Conservation (phyloP, 1,140 invertebrate genomes). For the Limonius californicus region DNA sequence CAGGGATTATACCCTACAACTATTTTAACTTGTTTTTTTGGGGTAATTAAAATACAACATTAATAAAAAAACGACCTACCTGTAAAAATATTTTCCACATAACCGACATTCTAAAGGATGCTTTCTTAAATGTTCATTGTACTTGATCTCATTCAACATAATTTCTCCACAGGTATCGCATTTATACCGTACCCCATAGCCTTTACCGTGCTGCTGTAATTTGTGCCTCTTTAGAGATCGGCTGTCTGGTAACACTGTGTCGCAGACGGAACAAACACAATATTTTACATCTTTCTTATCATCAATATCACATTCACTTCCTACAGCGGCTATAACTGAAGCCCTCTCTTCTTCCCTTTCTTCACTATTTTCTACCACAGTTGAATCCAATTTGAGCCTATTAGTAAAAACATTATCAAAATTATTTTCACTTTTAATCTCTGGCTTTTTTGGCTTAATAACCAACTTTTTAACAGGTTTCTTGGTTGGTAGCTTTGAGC, state of each 20-base stretch:
- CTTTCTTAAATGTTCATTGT: constrained; percentile 67
- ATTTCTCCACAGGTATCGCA: constrained; percentile 59
- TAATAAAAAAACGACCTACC: constrained; percentile 29
- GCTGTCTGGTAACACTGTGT: constrained; percentile 38
- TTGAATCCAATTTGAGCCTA: constrained; percentile 32
- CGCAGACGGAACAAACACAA: constrained; percentile 30
- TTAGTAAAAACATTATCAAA: constrained; percentile 45
- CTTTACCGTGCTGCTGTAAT: constrained; percentile 47
- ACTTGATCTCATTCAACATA: constrained; percentile 57
- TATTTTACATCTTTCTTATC: constrained; percentile 14
- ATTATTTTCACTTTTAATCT: constrained; percentile 33
- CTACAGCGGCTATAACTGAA: neutral
- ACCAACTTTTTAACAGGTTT: constrained; percentile 37
- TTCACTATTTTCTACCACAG: constrained; percentile 22
- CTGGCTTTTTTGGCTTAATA: constrained; percentile 38
- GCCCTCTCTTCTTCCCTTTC: constrained; percentile 3
- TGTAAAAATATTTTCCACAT: constrained; percentile 74
- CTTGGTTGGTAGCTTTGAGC: constrained; percentile 33
- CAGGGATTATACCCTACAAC: too few species aligned
- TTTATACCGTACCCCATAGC: constrained; percentile 12
- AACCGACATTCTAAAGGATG: constrained; percentile 76
- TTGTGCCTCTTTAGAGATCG: constrained; percentile 54
- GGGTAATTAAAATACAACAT: too few species aligned
- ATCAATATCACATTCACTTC: neutral
- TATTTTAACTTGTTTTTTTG: too few species aligned